Conservation (phyloP, 2,888 invertebrate species). For the Julus scanicus region DNA sequence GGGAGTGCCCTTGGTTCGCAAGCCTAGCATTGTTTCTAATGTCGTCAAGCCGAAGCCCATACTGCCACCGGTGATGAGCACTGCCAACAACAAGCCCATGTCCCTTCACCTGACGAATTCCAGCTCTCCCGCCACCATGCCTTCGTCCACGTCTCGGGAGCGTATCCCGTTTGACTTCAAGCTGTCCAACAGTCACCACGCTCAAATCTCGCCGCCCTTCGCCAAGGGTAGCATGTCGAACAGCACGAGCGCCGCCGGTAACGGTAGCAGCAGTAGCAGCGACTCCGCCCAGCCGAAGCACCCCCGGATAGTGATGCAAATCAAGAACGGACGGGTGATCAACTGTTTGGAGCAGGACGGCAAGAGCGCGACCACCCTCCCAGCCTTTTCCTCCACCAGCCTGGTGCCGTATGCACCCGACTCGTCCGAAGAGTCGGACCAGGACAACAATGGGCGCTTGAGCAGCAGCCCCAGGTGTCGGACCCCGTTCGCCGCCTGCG, state of each 20-base stretch:
- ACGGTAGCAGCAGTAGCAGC: too few species aligned
- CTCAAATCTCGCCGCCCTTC: conserved; percentile 43
- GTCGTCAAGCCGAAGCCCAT: conserved; percentile 41
- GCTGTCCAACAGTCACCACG: not conserved
- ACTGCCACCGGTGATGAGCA: not conserved
- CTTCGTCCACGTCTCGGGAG: conserved; percentile 24
- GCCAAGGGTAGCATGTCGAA: not conserved
- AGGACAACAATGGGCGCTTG: conserved; percentile 57
- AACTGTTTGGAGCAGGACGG: conserved; percentile 59
- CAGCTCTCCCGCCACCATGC: not conserved
- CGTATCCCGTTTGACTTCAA: conserved; percentile 48
- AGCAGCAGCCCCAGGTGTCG: conserved; percentile 18
- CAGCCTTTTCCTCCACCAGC: conserved; percentile 51
- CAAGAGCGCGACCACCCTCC: not conserved
- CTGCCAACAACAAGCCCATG: conserved; percentile 15
- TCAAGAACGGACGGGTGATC: conserved; percentile 64
- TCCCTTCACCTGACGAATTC: conserved; percentile 7
- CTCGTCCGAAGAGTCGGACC: conserved; percentile 61
- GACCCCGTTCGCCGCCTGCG: not conserved
- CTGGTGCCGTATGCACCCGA: conserved; percentile 66
- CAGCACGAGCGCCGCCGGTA: not conserved
- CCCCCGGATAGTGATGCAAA: conserved; percentile 65
- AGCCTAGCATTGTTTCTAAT: conserved; percentile 46
- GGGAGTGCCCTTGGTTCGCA: conserved; percentile 46
- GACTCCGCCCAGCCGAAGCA: conserved; percentile 52